Evolutionary conservation across 2,113 vertebrate genomes (phyloP).

Genomic region (Eupsittula cactorum): DNA sequence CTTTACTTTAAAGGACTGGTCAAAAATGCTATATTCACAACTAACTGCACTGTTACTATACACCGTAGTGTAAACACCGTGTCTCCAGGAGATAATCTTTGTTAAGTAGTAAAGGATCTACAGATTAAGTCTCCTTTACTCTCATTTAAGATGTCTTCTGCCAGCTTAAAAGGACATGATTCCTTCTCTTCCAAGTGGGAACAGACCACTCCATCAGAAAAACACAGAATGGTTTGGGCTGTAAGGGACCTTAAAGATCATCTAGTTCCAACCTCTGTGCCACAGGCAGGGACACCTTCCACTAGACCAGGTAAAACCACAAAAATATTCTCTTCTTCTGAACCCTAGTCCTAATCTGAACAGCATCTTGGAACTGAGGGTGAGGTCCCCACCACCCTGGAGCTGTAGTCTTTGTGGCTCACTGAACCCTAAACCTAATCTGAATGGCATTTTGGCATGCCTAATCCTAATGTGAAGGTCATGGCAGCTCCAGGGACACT

Average conservation of each 20-base stretch:
- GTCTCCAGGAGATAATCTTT: slow-evolving; percentile 55
- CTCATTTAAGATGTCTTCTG: background rate
- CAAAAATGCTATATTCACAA: background rate
- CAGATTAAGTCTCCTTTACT: background rate
- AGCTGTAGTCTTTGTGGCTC: background rate
- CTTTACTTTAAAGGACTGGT: slow-evolving; percentile 15
- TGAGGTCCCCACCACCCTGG: background rate
- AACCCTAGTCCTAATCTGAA: background rate
- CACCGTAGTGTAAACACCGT: background rate
- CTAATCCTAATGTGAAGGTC: background rate
- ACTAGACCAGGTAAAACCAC: background rate
- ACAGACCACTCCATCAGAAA: background rate
- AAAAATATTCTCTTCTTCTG: background rate
- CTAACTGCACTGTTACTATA: background rate
- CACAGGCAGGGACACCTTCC: background rate
- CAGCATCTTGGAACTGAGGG: background rate
- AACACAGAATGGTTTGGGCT: background rate
- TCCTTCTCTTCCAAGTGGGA: background rate
- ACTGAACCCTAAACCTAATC: background rate
- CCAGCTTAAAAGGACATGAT: background rate
- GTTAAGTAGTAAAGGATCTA: background rate
- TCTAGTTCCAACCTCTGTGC: background rate
- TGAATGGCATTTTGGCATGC: background rate
- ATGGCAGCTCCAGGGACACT: background rate
- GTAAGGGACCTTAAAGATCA: background rate